Evolutionary conservation across 92 coral and sea anemone species (phyloP).

Genomic region (Parazoanthus darwini): DNA sequence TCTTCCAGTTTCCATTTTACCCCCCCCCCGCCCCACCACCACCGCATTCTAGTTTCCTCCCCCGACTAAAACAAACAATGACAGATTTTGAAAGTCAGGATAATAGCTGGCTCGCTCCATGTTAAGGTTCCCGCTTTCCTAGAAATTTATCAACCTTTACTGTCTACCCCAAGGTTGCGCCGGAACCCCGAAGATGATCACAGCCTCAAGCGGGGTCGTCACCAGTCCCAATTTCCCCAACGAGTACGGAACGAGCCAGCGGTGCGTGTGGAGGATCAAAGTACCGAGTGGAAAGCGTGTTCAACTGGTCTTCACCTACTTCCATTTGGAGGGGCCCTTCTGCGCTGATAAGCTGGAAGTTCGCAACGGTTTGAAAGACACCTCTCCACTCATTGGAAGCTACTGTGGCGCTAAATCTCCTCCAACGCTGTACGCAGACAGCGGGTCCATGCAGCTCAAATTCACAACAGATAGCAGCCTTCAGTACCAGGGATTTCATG

Average conservation of each 20-base stretch:
- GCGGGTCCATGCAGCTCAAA: slow-evolving; percentile 6
- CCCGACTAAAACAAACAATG: too few species aligned
- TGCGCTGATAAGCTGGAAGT: slow-evolving; percentile 12
- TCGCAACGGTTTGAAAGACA: slow-evolving; percentile 17
- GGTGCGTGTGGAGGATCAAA: not conserved
- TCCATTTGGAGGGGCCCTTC: slow-evolving; percentile 21
- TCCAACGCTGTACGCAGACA: slow-evolving; percentile 15
- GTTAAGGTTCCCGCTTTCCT: not conserved
- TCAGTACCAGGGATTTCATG: slow-evolving; percentile 4
- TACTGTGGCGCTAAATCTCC: slow-evolving; percentile 20
- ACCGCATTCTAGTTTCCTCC: too few species aligned
- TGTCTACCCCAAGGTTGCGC: not conserved
- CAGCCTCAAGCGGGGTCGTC: slow-evolving; percentile 6
- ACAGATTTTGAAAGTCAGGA: too few species aligned
- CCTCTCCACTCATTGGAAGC: not conserved
- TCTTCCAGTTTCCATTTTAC: too few species aligned
- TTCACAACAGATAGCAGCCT: slow-evolving; percentile 10
- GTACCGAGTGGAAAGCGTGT: slow-evolving; percentile 17
- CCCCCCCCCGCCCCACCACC: too few species aligned
- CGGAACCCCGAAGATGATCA: slow-evolving; percentile 6
- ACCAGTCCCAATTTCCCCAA: slow-evolving; percentile 8
- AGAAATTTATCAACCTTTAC: not conserved
- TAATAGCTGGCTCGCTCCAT: not conserved
- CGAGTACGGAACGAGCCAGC: not conserved
- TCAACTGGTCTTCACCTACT: slow-evolving; percentile 11